Evolutionary conservation across 2,797 vertebrate species (phyloP).

Genomic region (Brachyalestes nurse): DNA sequence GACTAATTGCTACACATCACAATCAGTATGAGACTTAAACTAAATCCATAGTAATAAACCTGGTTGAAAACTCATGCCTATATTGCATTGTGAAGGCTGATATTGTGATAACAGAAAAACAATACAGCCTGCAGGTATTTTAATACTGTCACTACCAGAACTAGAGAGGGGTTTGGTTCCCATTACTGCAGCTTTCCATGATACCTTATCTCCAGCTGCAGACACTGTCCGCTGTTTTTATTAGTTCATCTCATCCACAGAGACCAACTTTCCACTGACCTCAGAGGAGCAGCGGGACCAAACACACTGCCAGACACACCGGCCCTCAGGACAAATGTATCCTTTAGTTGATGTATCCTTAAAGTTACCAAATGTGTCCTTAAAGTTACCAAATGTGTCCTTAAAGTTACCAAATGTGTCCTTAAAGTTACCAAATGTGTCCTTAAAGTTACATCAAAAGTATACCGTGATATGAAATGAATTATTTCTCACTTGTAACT

Average conservation of each 20-base stretch:
- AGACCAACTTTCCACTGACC: slow-evolving; percentile 10
- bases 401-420: too few species aligned
- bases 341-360: too few species aligned
- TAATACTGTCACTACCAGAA: not conserved
- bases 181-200: slow-evolving; percentile 10
- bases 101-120: not conserved
- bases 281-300: slow-evolving; percentile 12
- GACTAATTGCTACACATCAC: not conserved
- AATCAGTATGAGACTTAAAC: too few species aligned
- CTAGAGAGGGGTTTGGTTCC: slow-evolving; percentile 10
- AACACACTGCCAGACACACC: slow-evolving; percentile 6
- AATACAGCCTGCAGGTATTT: not conserved
- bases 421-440: too few species aligned
- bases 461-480: not conserved
- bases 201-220: slow-evolving; percentile 35
- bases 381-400: too few species aligned
- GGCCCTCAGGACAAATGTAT: not conserved
- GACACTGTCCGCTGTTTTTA: slow-evolving; percentile 30
- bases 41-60: too few species aligned
- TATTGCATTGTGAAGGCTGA: not conserved
- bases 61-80: too few species aligned
- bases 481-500: not conserved
- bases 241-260: slow-evolving; percentile 11
- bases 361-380: too few species aligned
- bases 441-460: not conserved